Evolutionary conservation across 2,113 vertebrate species (phyloP), one percentile per base, ranked within the genome.

Genomic region (Oryzias melastigma): DNA sequence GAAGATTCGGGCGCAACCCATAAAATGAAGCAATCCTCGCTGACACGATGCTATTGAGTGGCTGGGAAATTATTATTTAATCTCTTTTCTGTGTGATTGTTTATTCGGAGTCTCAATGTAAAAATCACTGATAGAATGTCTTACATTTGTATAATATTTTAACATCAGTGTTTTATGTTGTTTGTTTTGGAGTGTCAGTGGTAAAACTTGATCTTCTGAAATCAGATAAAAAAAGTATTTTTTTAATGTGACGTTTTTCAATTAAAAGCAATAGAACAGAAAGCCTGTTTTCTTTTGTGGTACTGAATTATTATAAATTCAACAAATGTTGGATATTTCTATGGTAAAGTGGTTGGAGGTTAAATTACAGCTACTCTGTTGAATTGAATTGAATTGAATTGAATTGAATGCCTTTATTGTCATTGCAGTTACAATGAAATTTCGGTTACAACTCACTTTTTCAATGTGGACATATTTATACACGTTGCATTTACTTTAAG

Each of bases 181-280:
- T 41, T 50, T 57, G 15, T 57, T 65, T 46, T 78, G 45, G 17
- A 57, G 8, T 29, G 14, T 40, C 3, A 54, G 4, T 29, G 7
- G 27, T 59, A 22, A 44, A 51, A 68, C 25, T 12, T 1, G 12
- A 27, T 8, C 2, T 12, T 50, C 14, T 60, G 5, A 62, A 55
- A 35, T 27, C 12, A 46, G 14, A 12, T 17, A n/a, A 47, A 24
- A 35, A 41, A 51, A 13, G 14, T 12, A 46, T 80, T 82, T 88
- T 88, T 88, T 71, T 81, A 80, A 58, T 58, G 52, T 15, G 22
- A 41, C 3, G 25, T 66, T 80, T 81, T 87, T 79, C 52, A 82
- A 77, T 75, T 80, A 85, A 85, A 87, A 62, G 64, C 51, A 68
- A 22, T 54, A 76, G 58, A 63, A 76, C 56, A 4, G 24, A 5